A percentile compares a stretch with the other conserved stretches of the same genome.
These are phyloP conservation scores for Ancistrus triradiatus DNA, from an alignment of 2,113 vertebrate genomes.

Conservation along the genomic window DNA sequence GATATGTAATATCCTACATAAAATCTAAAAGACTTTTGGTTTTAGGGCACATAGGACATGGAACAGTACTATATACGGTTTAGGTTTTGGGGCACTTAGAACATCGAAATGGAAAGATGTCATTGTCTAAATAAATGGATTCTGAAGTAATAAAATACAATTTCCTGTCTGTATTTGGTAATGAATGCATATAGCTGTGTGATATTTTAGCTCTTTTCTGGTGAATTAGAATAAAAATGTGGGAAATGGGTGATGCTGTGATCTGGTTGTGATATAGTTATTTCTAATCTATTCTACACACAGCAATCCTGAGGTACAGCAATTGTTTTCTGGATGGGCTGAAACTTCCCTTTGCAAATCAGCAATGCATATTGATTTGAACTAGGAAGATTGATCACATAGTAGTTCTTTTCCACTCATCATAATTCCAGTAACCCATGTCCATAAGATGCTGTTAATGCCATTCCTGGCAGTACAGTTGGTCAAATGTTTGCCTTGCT, in stretches of 20 bases:
- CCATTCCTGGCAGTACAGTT: too few relatives aligned
- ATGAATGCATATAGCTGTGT: neutral
- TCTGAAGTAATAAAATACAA: constrained; percentile 13
- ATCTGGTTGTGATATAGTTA: too few relatives aligned
- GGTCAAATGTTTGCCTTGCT: too few relatives aligned
- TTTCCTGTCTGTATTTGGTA: neutral
- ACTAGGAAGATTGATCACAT: too few relatives aligned
- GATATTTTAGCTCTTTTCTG: neutral
- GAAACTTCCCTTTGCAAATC: too few relatives aligned
- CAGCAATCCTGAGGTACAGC: too few relatives aligned
- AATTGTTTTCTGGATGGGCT: too few relatives aligned
- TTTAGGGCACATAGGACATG: neutral
- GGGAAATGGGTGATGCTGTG: neutral
- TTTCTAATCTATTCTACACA: neutral
- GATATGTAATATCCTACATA: neutral
- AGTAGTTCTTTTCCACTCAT: too few relatives aligned
- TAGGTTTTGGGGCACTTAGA: neutral
- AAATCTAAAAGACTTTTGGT: constrained; percentile 2
- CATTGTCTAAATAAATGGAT: constrained; percentile 27
- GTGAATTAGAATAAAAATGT: neutral
- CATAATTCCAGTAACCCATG: too few relatives aligned
- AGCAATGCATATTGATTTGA: too few relatives aligned
- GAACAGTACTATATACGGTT: constrained; percentile 2
- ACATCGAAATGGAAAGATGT: neutral
- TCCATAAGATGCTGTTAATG: too few relatives aligned